Base-by-base conservation (phyloP, 2,888 invertebrate species). In the Laspeyria flexula region DNA sequence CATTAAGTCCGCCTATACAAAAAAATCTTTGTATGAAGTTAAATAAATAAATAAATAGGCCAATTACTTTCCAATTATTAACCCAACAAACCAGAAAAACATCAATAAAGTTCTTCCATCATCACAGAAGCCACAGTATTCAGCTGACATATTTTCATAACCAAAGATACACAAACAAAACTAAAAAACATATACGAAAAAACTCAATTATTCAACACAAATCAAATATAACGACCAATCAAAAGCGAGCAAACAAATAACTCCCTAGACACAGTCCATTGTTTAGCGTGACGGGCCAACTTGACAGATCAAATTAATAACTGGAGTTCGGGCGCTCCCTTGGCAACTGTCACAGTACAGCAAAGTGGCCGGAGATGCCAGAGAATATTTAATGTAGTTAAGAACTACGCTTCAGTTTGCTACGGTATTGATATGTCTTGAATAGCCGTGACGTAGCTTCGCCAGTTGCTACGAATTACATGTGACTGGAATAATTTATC, bases 271-370 rank as follows among this genome's bases (percentile, higher is more conserved):
- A 43, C 48, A 41, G 41, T 37, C 33, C 48, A 60, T 68, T 68
- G 65, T 66, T 65, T 57, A 43, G 43, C 33, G 55, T 51, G 50
- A 46, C 43, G 25, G 29, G 16, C 7, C 38, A 45, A 45, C 46
- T 60, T 57, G 55, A 65, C 54, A 67, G 55, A 71, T 65, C 57
- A 49, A 65, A 70, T 71, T 71, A 71, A 71, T 70, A 70, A 51
- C 65, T 49, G 27, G 7, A 55, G 37, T 51, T 55, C 27, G 29
- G 40, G 25, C 52, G 55, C 47, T 46, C 70, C 64, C 64, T 30
- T 34, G 48, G 46, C 43, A 48, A 30, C 63, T 66, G 58, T 59
- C 69, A 58, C 42, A 57, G 53, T 60, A 59, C 51, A 18, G 39
- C 48, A 48, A 65, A 70, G 53, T 64, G 48, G 41, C 43, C 9